Base-by-base conservation (phyloP, 2,797 vertebrate genomes). In the Adrianichthys oophorus region DNA sequence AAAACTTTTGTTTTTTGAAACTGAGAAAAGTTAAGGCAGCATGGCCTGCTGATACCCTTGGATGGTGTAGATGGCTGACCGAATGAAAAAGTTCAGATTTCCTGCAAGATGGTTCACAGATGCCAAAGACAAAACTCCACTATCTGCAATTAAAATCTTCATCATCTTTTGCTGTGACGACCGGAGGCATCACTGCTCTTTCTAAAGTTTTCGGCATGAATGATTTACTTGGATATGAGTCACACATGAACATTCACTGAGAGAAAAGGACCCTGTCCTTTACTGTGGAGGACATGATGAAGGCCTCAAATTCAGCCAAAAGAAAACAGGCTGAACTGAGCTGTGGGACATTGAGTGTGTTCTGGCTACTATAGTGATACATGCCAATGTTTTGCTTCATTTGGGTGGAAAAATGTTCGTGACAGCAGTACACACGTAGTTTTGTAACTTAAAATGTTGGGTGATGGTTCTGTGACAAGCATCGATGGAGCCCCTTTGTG, bases 221-320 rank as follows among this genome's bases (percentile, higher is more conserved):
- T 6, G 14, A n/a, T 56, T 52, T 55, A 55, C 64, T 69, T 47
- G 32, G 15, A 17, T 32, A 40, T 68, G 70, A 74, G 17, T 72
- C 75, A 69, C 18, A 65, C 40, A 59, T 59, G 68, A 70, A 70
- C 61, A 57, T 57, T 70, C 52, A 4, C 26, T 10, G 42, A 55
- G 49, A 69, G 52, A 75, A 75, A 72, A 58, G 29, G 60, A 17
- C 18, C 41, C 14, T 58, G 50, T 65, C 71, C 32, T 68, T 41
- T 15, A 48, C 8, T 4, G 41, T 44, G 52, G 74, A 74, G 73
- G 72, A 53, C 57, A 5, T 2, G 10, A 10, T 17, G 18, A 2
- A 8, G 40, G 50, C 72, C 70, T 76, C 3, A 15, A 75, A 56
- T 49, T n/a, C 43, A 29, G 15, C 41, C 15, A 41, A 13, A 37